phyloP scores from a whole-genome alignment of 2,113 vertebrate species.

The Gambusia holbrooki region DNA sequence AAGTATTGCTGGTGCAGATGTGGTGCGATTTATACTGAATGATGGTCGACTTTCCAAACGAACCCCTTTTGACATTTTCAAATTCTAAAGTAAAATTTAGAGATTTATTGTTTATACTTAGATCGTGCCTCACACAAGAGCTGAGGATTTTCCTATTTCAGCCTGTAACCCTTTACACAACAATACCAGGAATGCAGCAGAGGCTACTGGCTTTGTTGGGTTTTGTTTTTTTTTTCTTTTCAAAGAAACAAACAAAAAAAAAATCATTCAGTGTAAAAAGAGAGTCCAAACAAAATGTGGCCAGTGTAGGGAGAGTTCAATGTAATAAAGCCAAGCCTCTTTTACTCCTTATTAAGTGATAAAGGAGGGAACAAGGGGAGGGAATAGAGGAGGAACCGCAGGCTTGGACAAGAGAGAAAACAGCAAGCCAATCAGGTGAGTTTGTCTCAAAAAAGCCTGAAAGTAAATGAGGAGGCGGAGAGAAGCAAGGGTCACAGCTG shows the following conservation, averaged over 20 bases:
- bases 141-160: constrained; percentile 18
- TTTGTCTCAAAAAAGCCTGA: neutral
- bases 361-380: neutral
- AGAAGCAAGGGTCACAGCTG: constrained; percentile 49
- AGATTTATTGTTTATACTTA: neutral
- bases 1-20: too few species aligned
- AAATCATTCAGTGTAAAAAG: constrained; percentile 26
- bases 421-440: neutral
- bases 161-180: constrained; percentile 24
- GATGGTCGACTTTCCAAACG: neutral
- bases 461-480: neutral
- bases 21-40: too few species aligned
- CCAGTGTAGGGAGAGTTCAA: constrained; percentile 20
- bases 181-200: constrained; percentile 17
- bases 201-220: neutral
- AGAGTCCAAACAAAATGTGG: constrained; percentile 34
- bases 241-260: constrained; percentile 9
- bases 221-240: constrained; percentile 13
- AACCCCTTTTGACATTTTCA: neutral
- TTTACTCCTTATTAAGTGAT: constrained; percentile 13
- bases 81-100: neutral
- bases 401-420: constrained; percentile 4
- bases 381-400: neutral
- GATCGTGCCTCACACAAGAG: constrained; percentile 1
- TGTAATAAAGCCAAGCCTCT: constrained; percentile 33